Evolutionary conservation across 2,888 invertebrate genomes (phyloP), one percentile per base, ranked within the genome.

Genomic region (Clistopyga incitator): DNA sequence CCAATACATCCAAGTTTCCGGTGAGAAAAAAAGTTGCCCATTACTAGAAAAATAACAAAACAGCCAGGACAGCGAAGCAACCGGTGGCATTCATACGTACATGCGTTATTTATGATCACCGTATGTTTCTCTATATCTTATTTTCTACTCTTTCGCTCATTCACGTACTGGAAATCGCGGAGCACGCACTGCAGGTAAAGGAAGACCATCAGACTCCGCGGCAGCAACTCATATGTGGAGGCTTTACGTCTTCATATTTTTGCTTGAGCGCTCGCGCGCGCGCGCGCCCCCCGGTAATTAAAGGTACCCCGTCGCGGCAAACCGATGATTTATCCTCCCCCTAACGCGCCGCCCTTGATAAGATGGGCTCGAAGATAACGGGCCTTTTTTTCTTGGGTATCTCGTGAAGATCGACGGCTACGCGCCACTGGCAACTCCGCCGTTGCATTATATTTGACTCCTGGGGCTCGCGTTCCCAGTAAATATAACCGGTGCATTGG

Each of bases 211-310:
- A 88, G 88, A 87, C 86, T 84, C 84, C 86, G 86, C 87, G 85
- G 85, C 87, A 86, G 85, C 85, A 82, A 79, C 78, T 78, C 54
- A 74, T 86, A 85, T 50, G 81, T 84, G 90, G 88, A 89, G 89
- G 90, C 89, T 91, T 91, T 91, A 90, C 91, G 89, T 91, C 91
- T 91, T 91, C 89, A 91, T 90, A 91, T 90, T 91, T 91, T 91
- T 91, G 86, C 87, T 82, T 68, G 82, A 75, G 78, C 2, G 29
- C 29, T 29, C 75, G 56, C 77, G 84, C 84, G 87, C 87, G 72
- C 54, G 56, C 78, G 70, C 82, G 71, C 84, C 76, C 67, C 70
- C 88, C 87, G 90, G 88, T 91, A 91, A 91, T 91, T 91, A 91
- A 91, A 91, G 90, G 89, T 90, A 86, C 88, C 88, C 90, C 89